Evolutionary conservation across 2,797 vertebrate genomes (phyloP).

Genomic region (Diglossa cyanea): DNA sequence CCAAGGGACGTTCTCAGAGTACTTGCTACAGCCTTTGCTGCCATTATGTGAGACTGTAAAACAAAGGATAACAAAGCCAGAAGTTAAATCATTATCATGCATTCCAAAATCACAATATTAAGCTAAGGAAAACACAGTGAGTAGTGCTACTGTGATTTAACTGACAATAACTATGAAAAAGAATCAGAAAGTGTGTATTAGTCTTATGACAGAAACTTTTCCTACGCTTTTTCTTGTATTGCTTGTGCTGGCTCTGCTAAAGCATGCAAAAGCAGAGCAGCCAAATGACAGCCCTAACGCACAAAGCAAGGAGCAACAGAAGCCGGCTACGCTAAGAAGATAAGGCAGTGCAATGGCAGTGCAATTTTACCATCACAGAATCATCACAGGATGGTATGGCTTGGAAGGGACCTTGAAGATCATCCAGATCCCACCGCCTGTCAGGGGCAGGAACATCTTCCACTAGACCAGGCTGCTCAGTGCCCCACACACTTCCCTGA

Average conservation of each 20-base stretch:
- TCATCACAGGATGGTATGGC: neutral
- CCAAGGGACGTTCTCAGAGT: slow-evolving; percentile 95
- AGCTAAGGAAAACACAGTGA: fast-evolving
- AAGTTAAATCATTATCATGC: neutral
- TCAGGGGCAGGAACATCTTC: neutral
- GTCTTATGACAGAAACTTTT: neutral
- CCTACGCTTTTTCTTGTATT: neutral
- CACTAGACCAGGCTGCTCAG: neutral
- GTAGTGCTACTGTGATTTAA: neutral
- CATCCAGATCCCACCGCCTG: fast-evolving
- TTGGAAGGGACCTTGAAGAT: neutral
- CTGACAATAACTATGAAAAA: neutral
- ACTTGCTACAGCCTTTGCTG: slow-evolving; percentile 93
- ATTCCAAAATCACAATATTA: fast-evolving
- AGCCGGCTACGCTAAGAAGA: fast-evolving
- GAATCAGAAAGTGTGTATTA: neutral
- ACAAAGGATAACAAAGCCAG: neutral
- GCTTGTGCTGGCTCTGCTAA: too few species aligned
- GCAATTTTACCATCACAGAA: neutral
- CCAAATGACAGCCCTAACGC: fast-evolving
- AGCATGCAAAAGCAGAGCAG: neutral
- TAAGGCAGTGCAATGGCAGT: fast-evolving
- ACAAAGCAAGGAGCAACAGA: neutral
- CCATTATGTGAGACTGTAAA: slow-evolving; percentile 96
- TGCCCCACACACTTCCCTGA: neutral